These are phyloP conservation scores for Thamnophis elegans DNA, from an alignment of 2,797 vertebrate species.

Conservation along the genomic window DNA sequence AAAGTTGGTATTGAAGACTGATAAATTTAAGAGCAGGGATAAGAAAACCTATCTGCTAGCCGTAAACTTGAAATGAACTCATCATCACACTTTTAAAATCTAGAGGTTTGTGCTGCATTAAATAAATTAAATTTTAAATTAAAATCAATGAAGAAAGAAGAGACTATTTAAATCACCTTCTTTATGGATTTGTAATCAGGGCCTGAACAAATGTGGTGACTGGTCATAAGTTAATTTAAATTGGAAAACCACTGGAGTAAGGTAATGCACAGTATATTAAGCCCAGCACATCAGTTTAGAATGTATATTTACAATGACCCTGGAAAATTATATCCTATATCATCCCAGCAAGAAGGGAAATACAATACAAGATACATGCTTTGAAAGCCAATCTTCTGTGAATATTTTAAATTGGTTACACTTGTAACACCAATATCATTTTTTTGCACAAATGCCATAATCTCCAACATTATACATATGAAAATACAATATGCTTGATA, in stretches of 20 bases:
- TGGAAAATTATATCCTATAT: conserved; percentile 46
- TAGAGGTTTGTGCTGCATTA: conserved; percentile 44
- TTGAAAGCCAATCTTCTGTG: conserved; percentile 41
- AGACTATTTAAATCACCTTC: conserved; percentile 58
- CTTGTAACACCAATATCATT: background rate
- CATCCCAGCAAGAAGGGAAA: conserved; percentile 25
- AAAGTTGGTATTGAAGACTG: background rate
- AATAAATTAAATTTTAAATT: conserved; percentile 63
- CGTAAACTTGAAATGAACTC: conserved; percentile 43
- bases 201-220: conserved; percentile 54
- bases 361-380: conserved; percentile 20
- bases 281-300: conserved; percentile 44
- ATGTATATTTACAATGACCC: conserved; percentile 59
- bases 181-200: conserved; percentile 62
- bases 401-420: conserved; percentile 30
- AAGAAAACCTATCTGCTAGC: conserved; percentile 15
- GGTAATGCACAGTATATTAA: conserved; percentile 57
- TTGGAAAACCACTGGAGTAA: conserved; percentile 62
- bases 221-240: conserved; percentile 66
- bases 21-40: background rate
- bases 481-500: background rate
- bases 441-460: background rate
- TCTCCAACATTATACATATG: background rate
- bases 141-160: conserved; percentile 68
- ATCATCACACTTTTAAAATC: conserved; percentile 51